Base-by-base conservation (phyloP, 2,888 invertebrate genomes). In the Gastrophysa polygoni region DNA sequence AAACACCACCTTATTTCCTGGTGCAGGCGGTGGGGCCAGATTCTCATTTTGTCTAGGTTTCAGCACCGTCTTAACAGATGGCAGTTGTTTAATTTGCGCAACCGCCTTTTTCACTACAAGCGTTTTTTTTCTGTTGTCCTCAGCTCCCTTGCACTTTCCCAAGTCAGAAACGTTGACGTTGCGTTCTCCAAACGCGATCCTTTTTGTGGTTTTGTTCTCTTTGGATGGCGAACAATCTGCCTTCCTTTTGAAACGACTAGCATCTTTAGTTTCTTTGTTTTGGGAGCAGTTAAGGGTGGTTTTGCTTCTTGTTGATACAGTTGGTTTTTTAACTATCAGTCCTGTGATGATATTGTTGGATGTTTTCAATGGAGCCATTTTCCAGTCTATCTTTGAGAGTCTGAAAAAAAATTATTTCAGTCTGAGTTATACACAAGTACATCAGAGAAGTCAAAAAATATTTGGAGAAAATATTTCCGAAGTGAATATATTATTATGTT, bases 101-200 rank as follows among this genome's bases (percentile, higher is more conserved):
- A 83, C 84, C 66, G 84, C 85, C 80, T 83, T 85, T 74, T 83
- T 86, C 47, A 82, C 73, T 56, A 82, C 81, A n/a, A 59, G 3
- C 2, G 29, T 11, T 24, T 63, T 61, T 20, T 65, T 68, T 2
- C 54, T 54, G 34, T 66, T 69, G 16, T 52, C 82, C 61, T 81
- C 81, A 54, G 61, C 63, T 57, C 16, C 34, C 48, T 66, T 66
- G 52, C 55, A 49, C 49, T 72, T 66, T 32, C 71, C 65, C 20
- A 67, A 18, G n/a, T 57, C 62, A 49, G 68, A 71, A 10, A 69
- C 64, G 59, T 76, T 75, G 67, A 88, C 90, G 82, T 93, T 94
- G 54, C 93, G 93, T 80, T 95, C 95, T 64, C 92, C 92, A 76
- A 96, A 88, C 2, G 94, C 95, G 44, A 92, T 91, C 73, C 95